Evolutionary conservation across 2,888 invertebrate genomes (phyloP), one percentile per base, ranked within the genome.

Genomic region (Mesorhabditis spiculigera): DNA sequence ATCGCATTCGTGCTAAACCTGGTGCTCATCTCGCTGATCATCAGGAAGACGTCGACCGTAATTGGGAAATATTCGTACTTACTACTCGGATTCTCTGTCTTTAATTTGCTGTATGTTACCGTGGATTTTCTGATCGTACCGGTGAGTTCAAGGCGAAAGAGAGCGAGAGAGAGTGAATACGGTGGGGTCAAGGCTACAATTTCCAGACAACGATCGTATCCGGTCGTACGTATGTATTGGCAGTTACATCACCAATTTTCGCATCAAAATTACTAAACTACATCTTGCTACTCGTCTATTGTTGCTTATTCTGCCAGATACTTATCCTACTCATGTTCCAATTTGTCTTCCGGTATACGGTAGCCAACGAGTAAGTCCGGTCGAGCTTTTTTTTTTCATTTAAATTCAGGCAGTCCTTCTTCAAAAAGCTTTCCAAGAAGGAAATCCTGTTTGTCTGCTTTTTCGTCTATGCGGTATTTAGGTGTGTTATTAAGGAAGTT

Each of bases 21-120:
- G 10, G 1, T 50, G 58, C 8, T 50, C 10, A 10, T 50, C 58
- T 50, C 8, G 10, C n/a, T 50, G 10, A 50, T 50, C 3, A 50
- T 50, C 10, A 1, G n/a, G 58, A 50, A 50, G n/a, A 50, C 58
- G 8, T n/a, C 8, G 1, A 10, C 58, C n/a, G 58, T 50, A 10
- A 50, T 50, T 50, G 58, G 58, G 58, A 50, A 50, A 50, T 50
- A 50, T 50, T 50, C 58, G n/a, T 50, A 50, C n/a, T n/a, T 50
- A 13, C 58, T 50, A n/a, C n/a, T 50, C n/a, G 8, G 58, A 13
- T 50, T 50, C 58, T 50, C 58, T 10, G 58, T n/a, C n/a, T 50
- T 50, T n/a, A n/a, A 50, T 50, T 13, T 50, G 10, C n/a, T 50
- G 58, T 50, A 50, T 50, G 58, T 50, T 10, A 50, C 58, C n/a